phyloP scores from a whole-genome alignment of 1,140 invertebrate species.

The Zaprionus lachaisei region DNA sequence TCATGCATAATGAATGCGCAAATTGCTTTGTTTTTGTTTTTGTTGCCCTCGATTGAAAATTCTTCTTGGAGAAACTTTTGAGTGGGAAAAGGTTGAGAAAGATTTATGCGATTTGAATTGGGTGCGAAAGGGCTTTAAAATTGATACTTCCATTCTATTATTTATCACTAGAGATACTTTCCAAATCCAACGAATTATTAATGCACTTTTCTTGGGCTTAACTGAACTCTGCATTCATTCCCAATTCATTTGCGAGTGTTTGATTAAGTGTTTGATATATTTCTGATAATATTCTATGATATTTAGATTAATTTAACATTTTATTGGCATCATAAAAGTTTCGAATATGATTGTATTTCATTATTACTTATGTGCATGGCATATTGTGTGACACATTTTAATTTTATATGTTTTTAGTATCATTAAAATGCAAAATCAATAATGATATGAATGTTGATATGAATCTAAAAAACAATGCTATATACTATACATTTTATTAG shows the following conservation, averaged over 20 bases:
- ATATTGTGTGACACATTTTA: too few species aligned
- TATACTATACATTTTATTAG: too few species aligned
- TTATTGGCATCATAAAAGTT: too few species aligned
- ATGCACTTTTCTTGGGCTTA: background rate
- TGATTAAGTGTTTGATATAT: too few species aligned
- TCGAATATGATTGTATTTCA: too few species aligned
- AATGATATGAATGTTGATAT: too few species aligned
- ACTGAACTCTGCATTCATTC: background rate
- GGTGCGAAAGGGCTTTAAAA: background rate
- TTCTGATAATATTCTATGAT: too few species aligned
- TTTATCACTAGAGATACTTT: background rate
- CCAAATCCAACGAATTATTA: background rate
- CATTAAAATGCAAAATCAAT: too few species aligned
- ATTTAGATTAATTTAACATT: too few species aligned
- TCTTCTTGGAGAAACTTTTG: background rate
- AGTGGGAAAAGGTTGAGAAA: conserved; percentile 1
- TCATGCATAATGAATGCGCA: conserved; percentile 27
- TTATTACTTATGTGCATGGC: too few species aligned
- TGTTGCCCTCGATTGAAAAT: background rate
- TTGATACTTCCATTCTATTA: background rate
- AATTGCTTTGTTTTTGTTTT: conserved; percentile 19
- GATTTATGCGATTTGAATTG: conserved; percentile 10
- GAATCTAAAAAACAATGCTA: too few species aligned
- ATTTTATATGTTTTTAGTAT: too few species aligned
- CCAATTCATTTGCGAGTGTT: background rate